Evolutionary conservation across 2,888 invertebrate genomes (phyloP).

Genomic region (Trachelus iudaicus): DNA sequence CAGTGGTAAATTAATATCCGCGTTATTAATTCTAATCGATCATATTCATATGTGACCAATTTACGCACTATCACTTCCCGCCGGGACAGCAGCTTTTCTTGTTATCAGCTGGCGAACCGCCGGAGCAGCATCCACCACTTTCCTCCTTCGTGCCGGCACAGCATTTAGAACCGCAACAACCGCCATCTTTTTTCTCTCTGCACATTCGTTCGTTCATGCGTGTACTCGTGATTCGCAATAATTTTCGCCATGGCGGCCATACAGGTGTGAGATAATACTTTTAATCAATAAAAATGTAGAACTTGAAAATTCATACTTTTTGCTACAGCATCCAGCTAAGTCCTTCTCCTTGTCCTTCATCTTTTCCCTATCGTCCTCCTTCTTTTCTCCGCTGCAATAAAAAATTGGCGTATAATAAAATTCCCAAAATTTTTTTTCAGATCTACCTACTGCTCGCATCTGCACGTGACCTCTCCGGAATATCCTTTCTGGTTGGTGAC

Average conservation of each 20-base stretch:
- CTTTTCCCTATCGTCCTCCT: slow-evolving; percentile 26
- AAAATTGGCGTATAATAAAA: neutral
- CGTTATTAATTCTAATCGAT: neutral
- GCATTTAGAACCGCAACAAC: slow-evolving; percentile 49
- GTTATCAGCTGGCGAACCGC: slow-evolving; percentile 14
- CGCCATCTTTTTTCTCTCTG: slow-evolving; percentile 45
- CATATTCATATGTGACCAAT: neutral
- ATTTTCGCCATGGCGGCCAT: slow-evolving; percentile 27
- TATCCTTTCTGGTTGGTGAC: slow-evolving; percentile 50
- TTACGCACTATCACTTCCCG: neutral
- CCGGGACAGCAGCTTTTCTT: slow-evolving; percentile 25
- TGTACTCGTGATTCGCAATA: slow-evolving; percentile 8
- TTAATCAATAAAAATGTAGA: neutral
- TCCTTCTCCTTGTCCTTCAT: slow-evolving; percentile 36
- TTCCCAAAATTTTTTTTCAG: neutral
- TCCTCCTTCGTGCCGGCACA: slow-evolving; percentile 42
- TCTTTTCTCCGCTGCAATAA: slow-evolving; percentile 40
- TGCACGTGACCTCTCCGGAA: slow-evolving; percentile 52
- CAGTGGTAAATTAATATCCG: neutral
- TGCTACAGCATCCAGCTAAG: slow-evolving; percentile 45
- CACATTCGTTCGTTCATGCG: slow-evolving; percentile 36
- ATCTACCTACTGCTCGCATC: slow-evolving; percentile 36
- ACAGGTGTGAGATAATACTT: slow-evolving; percentile 19
- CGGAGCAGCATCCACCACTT: slow-evolving; percentile 43
- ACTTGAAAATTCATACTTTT: slow-evolving; percentile 35